Conservation (phyloP, 1,140 invertebrate species). For the Episyrphus balteatus region DNA sequence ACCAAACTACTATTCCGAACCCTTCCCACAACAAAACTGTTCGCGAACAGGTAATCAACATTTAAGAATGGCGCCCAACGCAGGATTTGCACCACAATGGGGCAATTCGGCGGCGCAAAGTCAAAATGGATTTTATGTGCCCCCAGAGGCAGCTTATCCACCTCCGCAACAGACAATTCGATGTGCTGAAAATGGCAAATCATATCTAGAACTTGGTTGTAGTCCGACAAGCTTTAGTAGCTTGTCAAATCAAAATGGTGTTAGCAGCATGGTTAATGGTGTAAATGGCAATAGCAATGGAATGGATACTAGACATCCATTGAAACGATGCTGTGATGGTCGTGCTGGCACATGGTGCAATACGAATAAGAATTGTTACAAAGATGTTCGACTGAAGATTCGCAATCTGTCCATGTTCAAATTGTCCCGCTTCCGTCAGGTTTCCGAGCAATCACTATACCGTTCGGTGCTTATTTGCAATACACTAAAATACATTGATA, state of each 20-base stretch:
- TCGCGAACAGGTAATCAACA: constrained; percentile 32
- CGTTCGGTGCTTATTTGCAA: constrained; percentile 91
- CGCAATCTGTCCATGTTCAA: constrained; percentile 90
- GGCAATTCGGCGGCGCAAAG: constrained; percentile 11
- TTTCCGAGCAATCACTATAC: constrained; percentile 78
- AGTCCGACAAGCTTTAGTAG: constrained; percentile 40
- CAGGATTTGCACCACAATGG: constrained; percentile 20
- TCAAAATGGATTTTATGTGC: constrained; percentile 5
- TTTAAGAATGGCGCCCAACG: constrained; percentile 14
- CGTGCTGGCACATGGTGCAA: constrained; percentile 58
- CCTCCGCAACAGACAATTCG: constrained; percentile 66
- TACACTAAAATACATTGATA: constrained; percentile 78
- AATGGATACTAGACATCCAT: constrained; percentile 19
- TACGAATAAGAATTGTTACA: constrained; percentile 62
- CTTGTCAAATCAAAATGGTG: constrained; percentile 1
- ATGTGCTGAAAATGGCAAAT: constrained; percentile 80
- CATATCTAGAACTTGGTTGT: constrained; percentile 73
- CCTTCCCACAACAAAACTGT: constrained; percentile 35
- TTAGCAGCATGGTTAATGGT: constrained; percentile 15
- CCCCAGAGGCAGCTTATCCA: constrained; percentile 2
- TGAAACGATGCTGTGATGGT: constrained; percentile 61
- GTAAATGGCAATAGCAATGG: constrained; percentile 1
- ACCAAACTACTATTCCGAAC: constrained; percentile 35
- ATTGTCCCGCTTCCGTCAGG: constrained; percentile 74
- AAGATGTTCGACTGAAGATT: constrained; percentile 74